Conservation (phyloP, 1,140 invertebrate genomes). For the Coptotermes formosanus region DNA sequence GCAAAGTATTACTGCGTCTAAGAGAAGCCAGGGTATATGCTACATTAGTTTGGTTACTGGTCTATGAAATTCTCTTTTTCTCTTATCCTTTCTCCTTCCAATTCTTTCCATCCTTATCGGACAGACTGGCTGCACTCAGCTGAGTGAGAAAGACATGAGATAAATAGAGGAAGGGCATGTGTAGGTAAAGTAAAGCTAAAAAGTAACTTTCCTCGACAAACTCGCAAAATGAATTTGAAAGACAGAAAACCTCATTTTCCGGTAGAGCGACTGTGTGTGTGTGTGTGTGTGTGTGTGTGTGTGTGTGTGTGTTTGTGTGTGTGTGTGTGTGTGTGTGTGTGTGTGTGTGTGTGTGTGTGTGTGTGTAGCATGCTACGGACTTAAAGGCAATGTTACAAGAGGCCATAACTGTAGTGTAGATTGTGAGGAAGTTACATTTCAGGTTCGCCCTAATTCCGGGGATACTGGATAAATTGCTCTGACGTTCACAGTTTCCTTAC, state of each 20-base stretch:
- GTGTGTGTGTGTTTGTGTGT: not conserved
- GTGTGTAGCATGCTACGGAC: not conserved
- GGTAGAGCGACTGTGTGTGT: constrained; percentile 4
- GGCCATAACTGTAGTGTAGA: not conserved
- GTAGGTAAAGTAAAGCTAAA: constrained; percentile 23
- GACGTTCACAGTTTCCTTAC: too few species aligned
- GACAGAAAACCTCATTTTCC: constrained; percentile 27
- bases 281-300: not conserved
- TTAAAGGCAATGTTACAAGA: constrained; percentile 7
- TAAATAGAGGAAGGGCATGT: not conserved
- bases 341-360: not conserved
- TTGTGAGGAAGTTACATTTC: not conserved
- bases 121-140: not conserved
- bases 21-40: not conserved
- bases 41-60: constrained; percentile 8
- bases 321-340: not conserved
- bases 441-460: not conserved
- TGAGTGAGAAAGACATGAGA: not conserved
- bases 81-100: not conserved
- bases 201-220: constrained; percentile 26
- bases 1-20: not conserved
- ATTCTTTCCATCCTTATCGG: not conserved
- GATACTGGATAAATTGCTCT: too few species aligned
- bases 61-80: constrained; percentile 4
- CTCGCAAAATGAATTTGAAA: constrained; percentile 30